These are phyloP conservation scores for Pollicipes pollicipes DNA, from an alignment of 1,140 invertebrate genomes.

Conservation along the genomic window DNA sequence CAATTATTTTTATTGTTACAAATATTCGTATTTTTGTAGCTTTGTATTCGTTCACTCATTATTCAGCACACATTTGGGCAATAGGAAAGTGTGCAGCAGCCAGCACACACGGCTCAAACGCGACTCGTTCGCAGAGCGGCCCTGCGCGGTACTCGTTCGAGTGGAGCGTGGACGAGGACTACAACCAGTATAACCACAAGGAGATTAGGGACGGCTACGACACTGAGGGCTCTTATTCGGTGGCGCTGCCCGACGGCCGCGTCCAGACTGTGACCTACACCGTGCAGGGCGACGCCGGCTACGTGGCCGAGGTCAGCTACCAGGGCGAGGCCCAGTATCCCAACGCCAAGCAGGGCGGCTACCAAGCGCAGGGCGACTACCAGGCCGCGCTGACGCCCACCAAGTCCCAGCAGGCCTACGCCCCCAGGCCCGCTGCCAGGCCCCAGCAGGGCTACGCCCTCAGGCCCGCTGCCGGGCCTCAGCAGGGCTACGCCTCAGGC, in stretches of 20 bases:
- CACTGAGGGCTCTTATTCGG: conserved; percentile 1
- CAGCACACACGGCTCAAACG: no score
- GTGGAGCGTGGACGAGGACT: not conserved
- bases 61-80: no score
- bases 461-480: no score
- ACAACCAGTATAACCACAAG: not conserved
- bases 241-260: not conserved
- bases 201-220: conserved; percentile 1
- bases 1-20: no score
- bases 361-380: no score
- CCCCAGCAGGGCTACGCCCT: not conserved
- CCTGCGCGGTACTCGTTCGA: not conserved
- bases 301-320: conserved; percentile 12
- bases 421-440: no score
- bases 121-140: no score
- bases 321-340: conserved; percentile 10
- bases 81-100: no score
- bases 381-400: no score
- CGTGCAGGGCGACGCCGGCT: conserved; percentile 12
- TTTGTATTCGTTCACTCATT: no score
- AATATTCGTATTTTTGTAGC: no score
- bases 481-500: not conserved
- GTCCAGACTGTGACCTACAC: conserved; percentile 10
- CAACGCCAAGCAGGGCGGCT: no score
- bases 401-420: not conserved